phyloP scores from a whole-genome alignment of 2,113 vertebrate genomes.

The Tragelaphus scriptus region DNA sequence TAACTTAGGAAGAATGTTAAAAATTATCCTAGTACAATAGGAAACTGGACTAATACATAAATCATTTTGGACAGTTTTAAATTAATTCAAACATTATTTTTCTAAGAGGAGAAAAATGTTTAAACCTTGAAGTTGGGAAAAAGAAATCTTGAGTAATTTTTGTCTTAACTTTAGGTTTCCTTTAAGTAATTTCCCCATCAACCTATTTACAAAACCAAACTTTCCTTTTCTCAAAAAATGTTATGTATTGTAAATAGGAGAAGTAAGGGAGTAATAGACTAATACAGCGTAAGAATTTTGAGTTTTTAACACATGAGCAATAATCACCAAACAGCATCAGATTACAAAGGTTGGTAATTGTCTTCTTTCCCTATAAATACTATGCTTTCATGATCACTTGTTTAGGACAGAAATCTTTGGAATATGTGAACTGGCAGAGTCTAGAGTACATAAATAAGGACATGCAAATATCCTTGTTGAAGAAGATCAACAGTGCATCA shows the following conservation, averaged over 20 bases:
- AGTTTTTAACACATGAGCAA: background rate
- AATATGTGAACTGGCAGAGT: background rate
- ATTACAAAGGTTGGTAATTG: background rate
- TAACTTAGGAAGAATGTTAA: background rate
- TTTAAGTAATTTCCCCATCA: background rate
- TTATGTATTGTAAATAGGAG: background rate
- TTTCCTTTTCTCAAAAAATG: background rate
- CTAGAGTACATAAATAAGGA: background rate
- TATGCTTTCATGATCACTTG: background rate
- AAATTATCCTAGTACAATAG: background rate
- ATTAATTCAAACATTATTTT: constrained; percentile 13
- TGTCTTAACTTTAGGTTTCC: background rate
- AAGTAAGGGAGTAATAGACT: background rate
- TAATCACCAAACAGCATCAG: background rate
- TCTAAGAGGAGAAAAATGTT: background rate
- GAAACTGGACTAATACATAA: background rate
- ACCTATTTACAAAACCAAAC: background rate
- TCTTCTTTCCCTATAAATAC: background rate
- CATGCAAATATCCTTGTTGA: background rate
- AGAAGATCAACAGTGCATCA: background rate
- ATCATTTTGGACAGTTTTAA: background rate
- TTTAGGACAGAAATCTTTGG: background rate
- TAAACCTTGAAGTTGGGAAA: background rate
- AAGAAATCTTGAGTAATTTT: background rate
- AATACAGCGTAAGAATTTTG: background rate